Percentiles rank a stretch among this genome's conserved stretches.
These are phyloP conservation scores for Gonatopus flavifemur DNA, from an alignment of 1,140 invertebrate species.

Conservation along the genomic window DNA sequence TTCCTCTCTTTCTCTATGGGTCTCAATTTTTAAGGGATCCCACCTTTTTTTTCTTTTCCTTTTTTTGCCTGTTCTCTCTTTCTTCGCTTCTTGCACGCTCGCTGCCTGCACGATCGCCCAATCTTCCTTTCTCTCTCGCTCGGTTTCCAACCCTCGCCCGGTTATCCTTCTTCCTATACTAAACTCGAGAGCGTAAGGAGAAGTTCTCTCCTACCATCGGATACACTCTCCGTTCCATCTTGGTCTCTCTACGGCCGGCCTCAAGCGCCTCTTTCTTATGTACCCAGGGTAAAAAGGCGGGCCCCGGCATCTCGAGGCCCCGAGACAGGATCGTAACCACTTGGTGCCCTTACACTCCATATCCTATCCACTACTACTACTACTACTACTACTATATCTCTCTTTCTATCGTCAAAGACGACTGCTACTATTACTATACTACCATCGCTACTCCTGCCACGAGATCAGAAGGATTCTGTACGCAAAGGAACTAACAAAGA, in stretches of 20 bases:
- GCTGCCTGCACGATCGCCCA: background rate
- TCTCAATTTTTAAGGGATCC: slow-evolving; percentile 57
- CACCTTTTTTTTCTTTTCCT: slow-evolving; percentile 46
- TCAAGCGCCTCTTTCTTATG: slow-evolving; percentile 34
- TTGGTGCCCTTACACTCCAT: slow-evolving; percentile 8
- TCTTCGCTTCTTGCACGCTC: slow-evolving; percentile 30
- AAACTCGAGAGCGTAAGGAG: slow-evolving; percentile 3
- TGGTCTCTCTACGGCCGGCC: slow-evolving; percentile 18
- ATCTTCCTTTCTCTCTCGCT: slow-evolving; percentile 2
- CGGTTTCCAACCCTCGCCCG: slow-evolving; percentile 5
- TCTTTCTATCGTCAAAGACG: too few species aligned
- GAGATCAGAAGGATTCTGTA: too few species aligned
- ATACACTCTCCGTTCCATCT: slow-evolving; percentile 15
- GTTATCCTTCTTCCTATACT: slow-evolving; percentile 8
- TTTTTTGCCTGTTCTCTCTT: slow-evolving; percentile 37
- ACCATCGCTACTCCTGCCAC: too few species aligned
- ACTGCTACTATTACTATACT: too few species aligned
- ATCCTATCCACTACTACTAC: background rate
- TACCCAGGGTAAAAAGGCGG: slow-evolving; percentile 43
- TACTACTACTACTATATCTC: too few species aligned
- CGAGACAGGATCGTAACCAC: slow-evolving; percentile 24
- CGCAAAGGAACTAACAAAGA: too few species aligned
- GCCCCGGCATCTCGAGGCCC: slow-evolving; percentile 30
- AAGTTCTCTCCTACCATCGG: slow-evolving; percentile 13
- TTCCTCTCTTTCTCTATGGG: slow-evolving; percentile 22